Percentiles rank a stretch among this genome's conserved stretches.
phyloP scores from a whole-genome alignment of 2,113 vertebrate species.

The Hippoglossus stenolepis region DNA sequence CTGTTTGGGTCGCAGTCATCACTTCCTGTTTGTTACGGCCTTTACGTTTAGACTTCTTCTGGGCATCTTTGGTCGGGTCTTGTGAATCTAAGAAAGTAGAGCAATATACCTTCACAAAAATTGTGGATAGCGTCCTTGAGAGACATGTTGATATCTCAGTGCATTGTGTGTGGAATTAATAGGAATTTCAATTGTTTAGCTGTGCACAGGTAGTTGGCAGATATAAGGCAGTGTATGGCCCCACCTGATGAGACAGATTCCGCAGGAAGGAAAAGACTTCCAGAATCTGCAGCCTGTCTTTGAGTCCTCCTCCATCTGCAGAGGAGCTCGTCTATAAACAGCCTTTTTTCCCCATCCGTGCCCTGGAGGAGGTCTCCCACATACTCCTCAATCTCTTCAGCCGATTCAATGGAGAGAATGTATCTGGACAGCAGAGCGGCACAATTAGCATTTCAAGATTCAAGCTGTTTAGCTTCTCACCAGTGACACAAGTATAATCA shows the following conservation, averaged over 20 bases:
- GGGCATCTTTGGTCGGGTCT: slow-evolving; percentile 84
- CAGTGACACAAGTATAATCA: not conserved
- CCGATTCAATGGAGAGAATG: slow-evolving; percentile 90
- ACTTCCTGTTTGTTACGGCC: slow-evolving; percentile 93
- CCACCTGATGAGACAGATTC: slow-evolving; percentile 68
- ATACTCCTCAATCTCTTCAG: slow-evolving; percentile 94
- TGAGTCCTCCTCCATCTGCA: slow-evolving; percentile 83
- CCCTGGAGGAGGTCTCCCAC: slow-evolving; percentile 93
- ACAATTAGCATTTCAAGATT: not conserved
- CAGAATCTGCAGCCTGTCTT: slow-evolving; percentile 68
- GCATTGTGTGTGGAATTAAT: not conserved
- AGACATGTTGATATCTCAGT: no score
- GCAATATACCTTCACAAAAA: not conserved
- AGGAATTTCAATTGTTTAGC: not conserved
- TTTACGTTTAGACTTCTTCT: slow-evolving; percentile 91
- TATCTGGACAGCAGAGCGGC: slow-evolving; percentile 81
- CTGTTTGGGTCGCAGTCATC: slow-evolving; percentile 67
- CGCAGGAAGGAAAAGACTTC: slow-evolving; percentile 69
- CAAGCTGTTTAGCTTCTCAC: not conserved
- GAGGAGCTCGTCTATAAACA: slow-evolving; percentile 91
- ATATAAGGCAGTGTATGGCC: not conserved
- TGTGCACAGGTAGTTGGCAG: no score
- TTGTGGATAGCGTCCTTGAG: not conserved
- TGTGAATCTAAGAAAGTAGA: slow-evolving; percentile 66
- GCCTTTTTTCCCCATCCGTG: slow-evolving; percentile 86